These are phyloP conservation scores for Congeria kusceri DNA, from an alignment of 2,888 invertebrate species.

Conservation along the genomic window DNA sequence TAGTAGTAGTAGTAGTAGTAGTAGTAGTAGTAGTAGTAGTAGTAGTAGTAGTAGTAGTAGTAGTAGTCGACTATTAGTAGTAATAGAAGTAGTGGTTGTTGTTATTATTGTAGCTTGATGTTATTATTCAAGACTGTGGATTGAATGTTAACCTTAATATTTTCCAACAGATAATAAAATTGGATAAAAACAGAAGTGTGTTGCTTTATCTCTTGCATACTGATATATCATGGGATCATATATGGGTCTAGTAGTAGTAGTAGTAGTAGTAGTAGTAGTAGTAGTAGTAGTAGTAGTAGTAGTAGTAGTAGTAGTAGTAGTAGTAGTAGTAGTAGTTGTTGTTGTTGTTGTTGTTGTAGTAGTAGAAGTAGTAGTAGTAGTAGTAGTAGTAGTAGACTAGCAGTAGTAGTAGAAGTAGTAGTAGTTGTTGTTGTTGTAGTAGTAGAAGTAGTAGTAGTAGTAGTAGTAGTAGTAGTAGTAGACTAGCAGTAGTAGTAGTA, in stretches of 20 bases:
- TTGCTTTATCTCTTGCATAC: too few species aligned
- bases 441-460: not conserved
- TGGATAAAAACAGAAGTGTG: too few species aligned
- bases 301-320: slow-evolving; percentile 43
- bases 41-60: slow-evolving; percentile 42
- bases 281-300: slow-evolving; percentile 41
- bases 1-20: slow-evolving; percentile 46
- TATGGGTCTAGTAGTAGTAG: too few species aligned
- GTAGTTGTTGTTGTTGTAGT: not conserved
- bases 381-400: slow-evolving; percentile 12
- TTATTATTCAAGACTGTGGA: too few species aligned
- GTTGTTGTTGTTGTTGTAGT: slow-evolving; percentile 37
- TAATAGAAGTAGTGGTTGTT: too few species aligned
- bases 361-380: slow-evolving; percentile 19
- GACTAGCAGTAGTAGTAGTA: slow-evolving; percentile 13
- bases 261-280: slow-evolving; percentile 5
- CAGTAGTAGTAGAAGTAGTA: slow-evolving; percentile 21
- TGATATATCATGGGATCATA: too few species aligned
- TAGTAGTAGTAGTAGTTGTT: slow-evolving; percentile 42
- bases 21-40: slow-evolving; percentile 47
- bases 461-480: slow-evolving; percentile 9
- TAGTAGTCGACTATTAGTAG: not conserved
- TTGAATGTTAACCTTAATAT: too few species aligned
- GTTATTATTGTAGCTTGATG: too few species aligned
- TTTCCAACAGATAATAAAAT: too few species aligned